Evolutionary conservation across 2,888 invertebrate species (phyloP).

Genomic region (Sclerodermus sp.): DNA sequence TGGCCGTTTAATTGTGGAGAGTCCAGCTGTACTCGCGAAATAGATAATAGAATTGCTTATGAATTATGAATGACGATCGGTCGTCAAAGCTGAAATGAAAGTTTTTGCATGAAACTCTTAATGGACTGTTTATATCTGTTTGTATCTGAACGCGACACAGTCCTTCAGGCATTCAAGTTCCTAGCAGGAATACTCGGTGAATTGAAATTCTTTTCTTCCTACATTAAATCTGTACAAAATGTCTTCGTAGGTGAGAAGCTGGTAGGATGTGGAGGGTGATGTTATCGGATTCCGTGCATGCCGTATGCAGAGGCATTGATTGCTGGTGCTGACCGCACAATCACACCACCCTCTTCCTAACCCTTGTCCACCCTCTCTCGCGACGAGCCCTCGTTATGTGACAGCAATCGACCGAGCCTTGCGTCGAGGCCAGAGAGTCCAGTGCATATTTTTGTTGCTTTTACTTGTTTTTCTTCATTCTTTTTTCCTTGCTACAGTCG

Average conservation of each 20-base stretch:
- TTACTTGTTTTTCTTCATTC: slow-evolving; percentile 18
- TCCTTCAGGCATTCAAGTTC: too few relatives aligned
- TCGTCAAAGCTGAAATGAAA: too few relatives aligned
- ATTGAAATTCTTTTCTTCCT: too few relatives aligned
- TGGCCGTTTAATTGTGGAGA: too few relatives aligned
- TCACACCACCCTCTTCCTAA: slow-evolving; percentile 36
- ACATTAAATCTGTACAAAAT: slow-evolving; percentile 9
- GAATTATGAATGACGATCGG: too few relatives aligned
- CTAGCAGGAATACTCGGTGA: too few relatives aligned
- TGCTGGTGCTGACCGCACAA: slow-evolving; percentile 47
- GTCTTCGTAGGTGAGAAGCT: slow-evolving; percentile 21
- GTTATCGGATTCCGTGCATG: slow-evolving; percentile 43
- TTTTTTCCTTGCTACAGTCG: slow-evolving; percentile 3
- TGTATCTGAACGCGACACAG: too few relatives aligned
- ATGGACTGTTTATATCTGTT: too few relatives aligned
- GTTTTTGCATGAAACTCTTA: too few relatives aligned
- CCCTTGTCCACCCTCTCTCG: slow-evolving; percentile 16
- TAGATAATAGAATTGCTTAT: too few relatives aligned
- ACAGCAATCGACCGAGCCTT: slow-evolving; percentile 40
- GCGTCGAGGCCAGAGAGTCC: slow-evolving; percentile 28
- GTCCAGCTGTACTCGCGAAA: too few relatives aligned
- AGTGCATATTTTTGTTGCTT: slow-evolving; percentile 25
- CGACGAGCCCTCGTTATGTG: slow-evolving; percentile 26
- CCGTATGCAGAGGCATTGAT: slow-evolving; percentile 43
- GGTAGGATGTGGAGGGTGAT: slow-evolving; percentile 13